These are phyloP conservation scores for Miichthys miiuy DNA, from an alignment of 2,797 vertebrate species.

Conservation along the genomic window DNA sequence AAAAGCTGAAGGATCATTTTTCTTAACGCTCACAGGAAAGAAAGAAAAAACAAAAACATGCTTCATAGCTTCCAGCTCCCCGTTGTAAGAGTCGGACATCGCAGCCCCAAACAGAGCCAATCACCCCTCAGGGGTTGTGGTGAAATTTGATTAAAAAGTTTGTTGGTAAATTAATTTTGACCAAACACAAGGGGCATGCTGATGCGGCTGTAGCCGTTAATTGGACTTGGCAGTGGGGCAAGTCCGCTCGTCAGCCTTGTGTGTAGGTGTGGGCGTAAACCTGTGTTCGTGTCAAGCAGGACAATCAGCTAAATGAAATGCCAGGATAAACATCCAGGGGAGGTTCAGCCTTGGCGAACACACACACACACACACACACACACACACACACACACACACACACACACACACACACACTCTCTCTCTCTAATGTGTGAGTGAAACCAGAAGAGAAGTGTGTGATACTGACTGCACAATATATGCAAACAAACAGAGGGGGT, in stretches of 20 bases:
- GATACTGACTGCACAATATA: slow-evolving; percentile 12
- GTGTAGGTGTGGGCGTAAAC: slow-evolving; percentile 18
- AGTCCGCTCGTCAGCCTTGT: slow-evolving; percentile 52
- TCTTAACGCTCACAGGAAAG: slow-evolving; percentile 24
- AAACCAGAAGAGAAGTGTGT: slow-evolving; percentile 12
- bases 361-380: not conserved
- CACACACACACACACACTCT: too few relatives aligned
- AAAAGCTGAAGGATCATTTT: slow-evolving; percentile 67
- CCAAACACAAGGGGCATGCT: slow-evolving; percentile 71
- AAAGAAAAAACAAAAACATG: not conserved
- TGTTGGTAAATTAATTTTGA: slow-evolving; percentile 77
- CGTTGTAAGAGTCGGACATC: slow-evolving; percentile 7
- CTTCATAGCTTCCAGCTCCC: slow-evolving; percentile 25
- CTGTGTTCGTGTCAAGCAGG: slow-evolving; percentile 41
- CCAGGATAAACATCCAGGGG: slow-evolving; percentile 35
- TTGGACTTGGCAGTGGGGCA: slow-evolving; percentile 66
- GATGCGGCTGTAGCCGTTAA: slow-evolving; percentile 68
- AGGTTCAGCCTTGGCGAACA: slow-evolving; percentile 1
- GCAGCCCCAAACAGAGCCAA: slow-evolving; percentile 31
- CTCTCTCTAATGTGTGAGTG: not conserved
- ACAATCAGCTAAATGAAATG: slow-evolving; percentile 57
- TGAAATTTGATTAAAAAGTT: slow-evolving; percentile 77
- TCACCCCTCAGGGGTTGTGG: slow-evolving; percentile 48
- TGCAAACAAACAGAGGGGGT: slow-evolving; percentile 9
- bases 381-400: too few relatives aligned